Evolutionary conservation across 2,888 invertebrate genomes (phyloP), one percentile per base, ranked within the genome.

Genomic region (Scaptodrosophila latifasciaeformis): DNA sequence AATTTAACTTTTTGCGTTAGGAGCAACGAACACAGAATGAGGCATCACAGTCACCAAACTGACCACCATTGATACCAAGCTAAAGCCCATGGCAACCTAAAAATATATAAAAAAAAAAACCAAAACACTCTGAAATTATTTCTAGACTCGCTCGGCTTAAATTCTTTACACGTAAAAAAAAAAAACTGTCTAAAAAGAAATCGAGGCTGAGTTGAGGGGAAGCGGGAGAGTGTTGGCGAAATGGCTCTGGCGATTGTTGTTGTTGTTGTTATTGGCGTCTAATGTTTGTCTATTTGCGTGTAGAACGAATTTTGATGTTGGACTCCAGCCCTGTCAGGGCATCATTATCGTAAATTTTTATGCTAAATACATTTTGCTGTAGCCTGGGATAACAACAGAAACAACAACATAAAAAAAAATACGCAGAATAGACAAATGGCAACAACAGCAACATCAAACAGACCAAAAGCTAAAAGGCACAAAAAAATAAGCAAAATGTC

Each of bases 321-420:
- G 13, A 13, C 37, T 10, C 17, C 37, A 17, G 37, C 17, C 17
- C 15, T 3, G 13, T 13, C 17, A 3, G 49, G 13, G 19, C 63
- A 59, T 74, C 72, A 75, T 82, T 82, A 82, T 83, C 83, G 81
- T 82, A 82, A 83, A 82, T 72, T 83, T 82, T 83, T 80, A 82
- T 82, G 82, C 78, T 83, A 82, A 82, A 81, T 82, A 82, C 82
- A 71, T 76, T 78, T 80, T 55, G 69, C 54, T 82, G 76, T 72
- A 63, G 59, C 62, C 54, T 64, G 59, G 37, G 52, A 57, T 53
- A 49, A 45, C 48, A 49, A 44, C 24, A 46, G 31, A 21, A 54
- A 54, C n/a, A 19, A 40, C 18, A 47, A 47, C 46, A 59, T 13
- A 46, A n/a, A 50, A 15, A 48, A 49, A 34, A 54, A 31, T 37